Conservation (phyloP, 2,888 invertebrate species). For the Congeria kusceri region DNA sequence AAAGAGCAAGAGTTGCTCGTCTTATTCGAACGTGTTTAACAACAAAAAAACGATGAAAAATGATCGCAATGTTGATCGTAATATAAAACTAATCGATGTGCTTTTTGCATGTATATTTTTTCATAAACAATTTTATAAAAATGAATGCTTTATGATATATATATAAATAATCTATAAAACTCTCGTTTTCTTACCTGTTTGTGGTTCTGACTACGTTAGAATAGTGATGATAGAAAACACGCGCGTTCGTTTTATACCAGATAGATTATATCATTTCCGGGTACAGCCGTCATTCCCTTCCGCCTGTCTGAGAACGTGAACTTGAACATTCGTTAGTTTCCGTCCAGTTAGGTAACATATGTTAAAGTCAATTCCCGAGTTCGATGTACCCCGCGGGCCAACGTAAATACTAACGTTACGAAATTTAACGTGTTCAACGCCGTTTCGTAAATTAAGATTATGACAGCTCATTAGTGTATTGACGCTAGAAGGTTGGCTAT, state of each 20-base stretch:
- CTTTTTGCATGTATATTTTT: neutral
- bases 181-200: constrained; percentile 14
- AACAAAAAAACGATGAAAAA: too few species aligned
- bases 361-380: neutral
- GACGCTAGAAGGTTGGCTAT: too few species aligned
- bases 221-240: constrained; percentile 16
- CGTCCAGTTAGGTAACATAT: too few species aligned
- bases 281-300: constrained; percentile 6
- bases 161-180: neutral
- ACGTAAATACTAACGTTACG: too few species aligned
- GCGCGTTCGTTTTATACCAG: neutral
- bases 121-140: neutral
- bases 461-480: too few species aligned
- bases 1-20: too few species aligned
- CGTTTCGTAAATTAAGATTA: too few species aligned
- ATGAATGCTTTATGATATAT: neutral
- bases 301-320: neutral
- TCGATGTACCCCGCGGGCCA: neutral
- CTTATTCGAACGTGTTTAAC: too few species aligned
- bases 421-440: too few species aligned
- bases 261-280: constrained; percentile 25
- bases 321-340: too few species aligned
- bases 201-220: constrained; percentile 29
- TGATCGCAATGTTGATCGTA: too few species aligned
- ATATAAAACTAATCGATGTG: too few species aligned